These are phyloP conservation scores for Gymnosoma rotundatum DNA, from an alignment of 2,888 invertebrate species.

Conservation along the genomic window DNA sequence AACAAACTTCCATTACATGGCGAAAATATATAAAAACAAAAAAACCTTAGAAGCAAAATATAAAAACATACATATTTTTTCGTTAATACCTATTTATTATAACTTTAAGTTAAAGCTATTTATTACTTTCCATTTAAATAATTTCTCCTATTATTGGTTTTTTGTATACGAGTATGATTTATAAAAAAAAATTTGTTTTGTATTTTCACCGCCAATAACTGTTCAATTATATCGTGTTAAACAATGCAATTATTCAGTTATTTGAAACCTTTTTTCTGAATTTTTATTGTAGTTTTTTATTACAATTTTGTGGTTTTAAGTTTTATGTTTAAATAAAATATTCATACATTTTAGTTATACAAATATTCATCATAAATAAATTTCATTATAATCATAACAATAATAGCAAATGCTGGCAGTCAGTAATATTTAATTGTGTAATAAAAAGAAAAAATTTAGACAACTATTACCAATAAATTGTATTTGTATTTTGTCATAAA, in stretches of 20 bases:
- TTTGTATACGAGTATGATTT: background rate
- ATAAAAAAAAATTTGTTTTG: slow-evolving; percentile 2
- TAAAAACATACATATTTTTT: too few relatives aligned
- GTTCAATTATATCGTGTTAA: slow-evolving; percentile 66
- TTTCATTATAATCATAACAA: slow-evolving; percentile 63
- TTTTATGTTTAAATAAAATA: slow-evolving; percentile 38
- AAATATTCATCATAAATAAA: slow-evolving; percentile 65
- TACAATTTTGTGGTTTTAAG: slow-evolving; percentile 61
- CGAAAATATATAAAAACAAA: too few relatives aligned
- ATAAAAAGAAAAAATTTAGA: slow-evolving; percentile 52
- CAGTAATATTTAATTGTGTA: slow-evolving; percentile 31
- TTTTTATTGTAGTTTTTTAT: slow-evolving; percentile 42
- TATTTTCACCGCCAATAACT: slow-evolving; percentile 60
- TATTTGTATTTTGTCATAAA: slow-evolving; percentile 64
- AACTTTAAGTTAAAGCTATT: too few relatives aligned
- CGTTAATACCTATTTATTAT: too few relatives aligned
- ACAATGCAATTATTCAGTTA: slow-evolving; percentile 69
- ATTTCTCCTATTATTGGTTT: slow-evolving; percentile 15
- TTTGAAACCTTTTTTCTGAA: slow-evolving; percentile 57
- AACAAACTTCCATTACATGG: too few relatives aligned
- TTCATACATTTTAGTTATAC: slow-evolving; percentile 7
- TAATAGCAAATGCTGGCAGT: slow-evolving; percentile 6
- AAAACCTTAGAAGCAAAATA: too few relatives aligned
- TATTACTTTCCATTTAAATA: slow-evolving; percentile 13
- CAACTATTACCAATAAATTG: slow-evolving; percentile 70